Percentiles rank a stretch among this genome's conserved stretches.
phyloP scores from a whole-genome alignment of 2,797 vertebrate species.

The Rousettus madagascariensis region DNA sequence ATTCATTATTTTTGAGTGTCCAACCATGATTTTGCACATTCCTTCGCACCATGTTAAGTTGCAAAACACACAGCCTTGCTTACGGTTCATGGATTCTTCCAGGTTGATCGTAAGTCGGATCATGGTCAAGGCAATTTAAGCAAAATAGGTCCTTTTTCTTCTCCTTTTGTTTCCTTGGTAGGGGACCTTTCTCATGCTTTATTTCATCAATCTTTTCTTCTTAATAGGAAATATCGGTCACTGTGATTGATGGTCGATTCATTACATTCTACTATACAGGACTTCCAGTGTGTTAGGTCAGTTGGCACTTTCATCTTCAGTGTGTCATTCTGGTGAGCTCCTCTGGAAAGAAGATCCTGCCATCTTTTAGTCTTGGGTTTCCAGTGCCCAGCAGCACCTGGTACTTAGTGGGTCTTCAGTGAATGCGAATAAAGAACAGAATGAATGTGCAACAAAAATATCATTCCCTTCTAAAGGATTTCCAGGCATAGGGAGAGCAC shows the following conservation, averaged over 20 bases:
- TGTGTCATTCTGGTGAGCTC: background rate
- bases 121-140: background rate
- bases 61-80: background rate
- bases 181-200: background rate
- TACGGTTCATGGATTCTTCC: background rate
- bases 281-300: background rate
- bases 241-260: background rate
- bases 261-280: background rate
- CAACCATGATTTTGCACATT: background rate
- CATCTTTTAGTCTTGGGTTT: background rate
- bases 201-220: background rate
- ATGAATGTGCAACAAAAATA: background rate
- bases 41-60: background rate
- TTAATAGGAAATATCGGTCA: background rate
- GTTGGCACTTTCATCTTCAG: background rate
- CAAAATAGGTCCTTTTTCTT: background rate
- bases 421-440: background rate
- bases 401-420: background rate
- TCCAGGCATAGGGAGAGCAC: background rate
- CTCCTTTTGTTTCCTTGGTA: background rate
- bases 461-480: background rate
- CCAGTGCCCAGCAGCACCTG: background rate
- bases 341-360: background rate
- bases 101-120: background rate
- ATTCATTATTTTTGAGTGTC: background rate